These are phyloP conservation scores for Leuciscus waleckii DNA, from an alignment of 2,797 vertebrate species.

Conservation along the genomic window DNA sequence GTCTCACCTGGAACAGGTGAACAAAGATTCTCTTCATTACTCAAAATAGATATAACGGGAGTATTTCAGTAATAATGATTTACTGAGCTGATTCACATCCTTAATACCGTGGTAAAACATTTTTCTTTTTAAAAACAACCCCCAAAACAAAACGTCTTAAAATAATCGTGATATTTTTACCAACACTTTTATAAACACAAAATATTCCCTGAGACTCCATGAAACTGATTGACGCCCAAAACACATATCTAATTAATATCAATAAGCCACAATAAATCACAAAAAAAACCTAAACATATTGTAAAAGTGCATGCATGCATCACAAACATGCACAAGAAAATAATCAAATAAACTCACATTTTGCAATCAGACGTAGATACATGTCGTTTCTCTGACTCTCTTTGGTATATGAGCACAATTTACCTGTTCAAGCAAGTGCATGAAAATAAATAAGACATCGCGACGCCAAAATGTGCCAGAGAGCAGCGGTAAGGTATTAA, in stretches of 20 bases:
- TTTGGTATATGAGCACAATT: neutral
- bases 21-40: constrained; percentile 28
- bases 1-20: constrained; percentile 57
- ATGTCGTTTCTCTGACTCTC: neutral
- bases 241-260: neutral
- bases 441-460: constrained; percentile 36
- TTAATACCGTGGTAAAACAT: neutral
- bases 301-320: constrained; percentile 1
- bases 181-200: neutral
- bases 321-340: neutral
- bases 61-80: neutral
- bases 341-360: constrained; percentile 6
- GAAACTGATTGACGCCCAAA: neutral
- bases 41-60: constrained; percentile 17
- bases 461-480: constrained; percentile 20
- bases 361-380: neutral
- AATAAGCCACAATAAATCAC: neutral
- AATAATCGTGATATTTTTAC: neutral
- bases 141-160: neutral
- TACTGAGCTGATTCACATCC: neutral
- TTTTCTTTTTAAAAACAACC: neutral
- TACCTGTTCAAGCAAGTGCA: constrained; percentile 28
- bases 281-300: neutral
- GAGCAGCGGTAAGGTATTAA: constrained; percentile 15
- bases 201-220: neutral